Base-by-base conservation (phyloP, 2,888 invertebrate species). In the Mesochorus sp. region DNA sequence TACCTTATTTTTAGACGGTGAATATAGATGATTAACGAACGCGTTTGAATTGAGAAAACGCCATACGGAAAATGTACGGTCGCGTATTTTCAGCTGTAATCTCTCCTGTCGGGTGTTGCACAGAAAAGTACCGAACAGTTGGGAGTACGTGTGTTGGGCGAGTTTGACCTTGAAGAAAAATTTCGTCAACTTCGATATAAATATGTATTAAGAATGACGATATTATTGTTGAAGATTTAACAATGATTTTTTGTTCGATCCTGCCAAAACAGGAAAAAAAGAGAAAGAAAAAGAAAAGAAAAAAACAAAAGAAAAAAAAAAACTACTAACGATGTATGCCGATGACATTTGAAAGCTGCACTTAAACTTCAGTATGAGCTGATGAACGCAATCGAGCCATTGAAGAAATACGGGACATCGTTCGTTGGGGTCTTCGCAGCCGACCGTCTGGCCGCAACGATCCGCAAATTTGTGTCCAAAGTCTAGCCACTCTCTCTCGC, bases 401-500 rank as follows among this genome's bases (percentile, higher is more conserved):
- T 99, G 99, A 78, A 99, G 92, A 92, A 99, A 99, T 84, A 99
- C 97, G 2, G 99, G 99, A 88, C 98, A 98, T 47, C 98, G 94
- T 92, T 99, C 99, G 91, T 98, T 98, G n/a, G 94, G 93, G 88
- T 98, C 98, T 81, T 97, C 97, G 2, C 94, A 93, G 10, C 95
- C 95, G 44, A 95, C 94, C 37, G 94, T 94, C 87, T 96, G 96
- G 0, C 96, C 96, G 91, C 98, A 98, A 61, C 99, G 95, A 92
- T 99, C 99, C 3, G 97, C 97, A 92, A 99, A 99, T 92, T 99
- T 99, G 92, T 99, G 99, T 0, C 99, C 99, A 92, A 97, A 99
- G 89, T 97, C 97, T 39, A 99, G 92, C 99, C 99, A 99, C 91
- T 99, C 99, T 75, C 98, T 94, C 92, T 99, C 97, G 70, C 99